Evolutionary conservation across 64 coral and sea anemone species (phyloP), one percentile per base, ranked within the genome.

Genomic region (Actinia equina): DNA sequence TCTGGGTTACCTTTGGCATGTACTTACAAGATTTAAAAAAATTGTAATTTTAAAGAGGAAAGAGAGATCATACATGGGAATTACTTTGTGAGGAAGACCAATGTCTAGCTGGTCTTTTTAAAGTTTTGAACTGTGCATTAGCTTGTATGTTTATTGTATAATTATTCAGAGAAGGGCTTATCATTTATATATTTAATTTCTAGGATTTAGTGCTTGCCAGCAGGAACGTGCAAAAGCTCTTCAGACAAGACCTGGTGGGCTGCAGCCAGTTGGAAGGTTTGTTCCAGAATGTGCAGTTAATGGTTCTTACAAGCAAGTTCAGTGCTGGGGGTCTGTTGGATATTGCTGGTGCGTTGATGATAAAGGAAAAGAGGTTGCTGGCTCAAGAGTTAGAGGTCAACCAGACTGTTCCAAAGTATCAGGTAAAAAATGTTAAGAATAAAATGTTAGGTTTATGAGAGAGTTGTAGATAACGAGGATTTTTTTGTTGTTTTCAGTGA

Each of bases 271-370:
- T 10, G 97, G 97, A 6, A 76, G 56, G 52, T 99, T 99, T 89
- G 82, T 95, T n/a, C 97, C 97, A 62, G 27, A 84, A 69, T 99
- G 97, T 71, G 87, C 85, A 25, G 53, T 45, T 3, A 70, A 91
- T 65, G 97, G 97, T 4, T 30, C n/a, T 6, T 99, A 95, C 58
- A 80, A 86, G 44, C 64, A 43, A 30, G 85, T 93, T 11, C 97
- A 99, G 67, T 99, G 97, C 56, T 99, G 97, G 97, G 81, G 30
- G 0, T 99, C 97, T 3, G 86, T 90, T 59, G 97, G 97, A 3
- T 99, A 84, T 88, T 99, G 97, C 65, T 99, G 97, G 97, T 99
- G 97, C 91, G 91, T 86, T 52, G 88, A 99, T 84, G 37, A 18
- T 4, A 88, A 71, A 59, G 97, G 97, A 5, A 55, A 17, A 42